phyloP scores from a whole-genome alignment of 2,797 vertebrate genomes.

The Nyctalus aviator region DNA sequence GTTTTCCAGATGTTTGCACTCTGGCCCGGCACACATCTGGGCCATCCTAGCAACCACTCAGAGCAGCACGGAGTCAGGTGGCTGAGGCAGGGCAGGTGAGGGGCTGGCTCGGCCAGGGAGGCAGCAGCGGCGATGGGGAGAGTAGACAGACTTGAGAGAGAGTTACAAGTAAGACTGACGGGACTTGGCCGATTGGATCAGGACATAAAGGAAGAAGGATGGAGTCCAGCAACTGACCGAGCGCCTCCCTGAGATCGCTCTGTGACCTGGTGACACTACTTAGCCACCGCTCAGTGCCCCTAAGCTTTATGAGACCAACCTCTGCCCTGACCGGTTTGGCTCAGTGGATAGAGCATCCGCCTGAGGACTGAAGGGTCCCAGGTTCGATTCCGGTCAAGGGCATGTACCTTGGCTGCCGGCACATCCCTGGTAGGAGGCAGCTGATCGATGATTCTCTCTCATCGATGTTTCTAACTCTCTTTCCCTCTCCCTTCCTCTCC shows the following conservation, averaged over 20 bases:
- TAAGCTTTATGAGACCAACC: background rate
- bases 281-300: background rate
- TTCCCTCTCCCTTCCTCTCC: too few species aligned
- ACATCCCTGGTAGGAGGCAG: too few species aligned
- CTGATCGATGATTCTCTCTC: too few species aligned
- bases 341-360: too few species aligned
- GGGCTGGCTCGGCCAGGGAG: background rate
- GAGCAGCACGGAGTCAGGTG: background rate
- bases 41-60: too few species aligned
- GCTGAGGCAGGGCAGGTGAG: background rate
- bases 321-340: too few species aligned
- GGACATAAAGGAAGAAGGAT: background rate
- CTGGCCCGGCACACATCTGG: background rate
- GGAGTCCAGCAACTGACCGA: background rate
- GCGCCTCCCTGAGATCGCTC: background rate
- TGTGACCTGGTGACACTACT: background rate
- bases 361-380: too few species aligned
- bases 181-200: background rate
- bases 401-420: too few species aligned
- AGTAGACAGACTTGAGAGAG: background rate
- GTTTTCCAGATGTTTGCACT: background rate
- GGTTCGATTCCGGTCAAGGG: too few species aligned
- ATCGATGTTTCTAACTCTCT: too few species aligned
- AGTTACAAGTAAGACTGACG: background rate
- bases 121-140: background rate